These are phyloP conservation scores for Cyclophora albipunctata DNA, from an alignment of 2,888 invertebrate species.

Conservation along the genomic window DNA sequence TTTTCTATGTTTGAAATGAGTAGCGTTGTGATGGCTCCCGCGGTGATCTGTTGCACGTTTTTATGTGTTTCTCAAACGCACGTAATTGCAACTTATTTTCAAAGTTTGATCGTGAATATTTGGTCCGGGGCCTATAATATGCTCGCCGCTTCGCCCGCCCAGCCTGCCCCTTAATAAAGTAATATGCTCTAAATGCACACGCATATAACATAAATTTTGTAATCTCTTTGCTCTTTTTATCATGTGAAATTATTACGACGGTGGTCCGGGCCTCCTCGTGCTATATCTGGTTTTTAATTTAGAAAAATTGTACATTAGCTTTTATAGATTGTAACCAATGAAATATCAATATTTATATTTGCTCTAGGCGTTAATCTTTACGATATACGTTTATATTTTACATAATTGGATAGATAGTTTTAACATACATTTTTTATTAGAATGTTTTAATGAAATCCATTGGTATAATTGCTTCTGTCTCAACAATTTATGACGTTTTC, in stretches of 20 bases:
- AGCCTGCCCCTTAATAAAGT: constrained; percentile 68
- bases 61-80: constrained; percentile 59
- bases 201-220: constrained; percentile 70
- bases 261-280: constrained; percentile 55
- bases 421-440: constrained; percentile 5
- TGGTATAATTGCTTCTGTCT: constrained; percentile 24
- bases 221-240: constrained; percentile 63
- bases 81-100: constrained; percentile 64
- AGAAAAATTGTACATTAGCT: constrained; percentile 50
- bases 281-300: constrained; percentile 62
- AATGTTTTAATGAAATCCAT: constrained; percentile 24
- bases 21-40: constrained; percentile 47
- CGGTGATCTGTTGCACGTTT: constrained; percentile 45
- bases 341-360: constrained; percentile 52
- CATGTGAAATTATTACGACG: constrained; percentile 64
- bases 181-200: constrained; percentile 72
- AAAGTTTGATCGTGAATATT: constrained; percentile 58
- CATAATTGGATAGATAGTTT: constrained; percentile 13
- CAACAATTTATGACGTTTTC: constrained; percentile 18
- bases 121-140: constrained; percentile 42
- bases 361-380: constrained; percentile 49
- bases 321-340: constrained; percentile 44
- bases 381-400: constrained; percentile 9
- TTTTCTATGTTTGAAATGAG: constrained; percentile 33
- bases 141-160: constrained; percentile 51